phyloP scores from a whole-genome alignment of 2,888 invertebrate species.

The Agrotis puta region DNA sequence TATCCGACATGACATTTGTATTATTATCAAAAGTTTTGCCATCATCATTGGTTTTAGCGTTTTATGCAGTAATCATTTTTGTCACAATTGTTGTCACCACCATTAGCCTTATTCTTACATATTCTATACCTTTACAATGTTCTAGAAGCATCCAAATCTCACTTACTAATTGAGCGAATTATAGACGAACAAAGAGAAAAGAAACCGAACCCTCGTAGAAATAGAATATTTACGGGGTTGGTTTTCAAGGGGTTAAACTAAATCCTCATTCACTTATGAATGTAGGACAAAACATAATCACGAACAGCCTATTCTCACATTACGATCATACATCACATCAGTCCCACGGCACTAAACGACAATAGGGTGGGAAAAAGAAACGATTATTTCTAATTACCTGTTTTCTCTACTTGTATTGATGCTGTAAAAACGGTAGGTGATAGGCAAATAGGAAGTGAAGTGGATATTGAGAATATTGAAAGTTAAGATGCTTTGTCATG shows the following conservation, averaged over 20 bases:
- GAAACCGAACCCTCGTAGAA: too few species aligned
- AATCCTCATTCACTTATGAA: conserved; percentile 31
- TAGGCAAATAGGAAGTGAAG: conserved; percentile 54
- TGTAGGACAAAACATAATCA: conserved; percentile 52
- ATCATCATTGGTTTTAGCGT: not conserved
- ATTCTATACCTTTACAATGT: too few species aligned
- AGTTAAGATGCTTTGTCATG: conserved; percentile 25
- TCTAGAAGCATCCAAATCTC: not conserved
- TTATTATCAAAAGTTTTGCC: not conserved
- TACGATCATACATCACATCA: conserved; percentile 27
- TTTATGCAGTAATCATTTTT: not conserved
- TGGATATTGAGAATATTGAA: conserved; percentile 28
- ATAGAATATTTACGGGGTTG: too few species aligned
- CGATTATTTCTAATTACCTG: conserved; percentile 59
- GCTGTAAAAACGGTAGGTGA: conserved; percentile 35
- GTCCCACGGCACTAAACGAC: conserved; percentile 56
- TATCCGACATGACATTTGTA: too few species aligned
- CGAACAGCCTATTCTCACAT: conserved; percentile 44
- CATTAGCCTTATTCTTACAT: too few species aligned
- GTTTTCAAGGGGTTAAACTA: conserved; percentile 36
- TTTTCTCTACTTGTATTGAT: conserved; percentile 57
- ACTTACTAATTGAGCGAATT: not conserved
- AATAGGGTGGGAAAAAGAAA: conserved; percentile 63
- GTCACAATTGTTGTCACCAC: too few species aligned
- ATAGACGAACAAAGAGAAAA: not conserved